Evolutionary conservation across 1,140 invertebrate species (phyloP).

Genomic region (Doryteuthis pealeii): DNA sequence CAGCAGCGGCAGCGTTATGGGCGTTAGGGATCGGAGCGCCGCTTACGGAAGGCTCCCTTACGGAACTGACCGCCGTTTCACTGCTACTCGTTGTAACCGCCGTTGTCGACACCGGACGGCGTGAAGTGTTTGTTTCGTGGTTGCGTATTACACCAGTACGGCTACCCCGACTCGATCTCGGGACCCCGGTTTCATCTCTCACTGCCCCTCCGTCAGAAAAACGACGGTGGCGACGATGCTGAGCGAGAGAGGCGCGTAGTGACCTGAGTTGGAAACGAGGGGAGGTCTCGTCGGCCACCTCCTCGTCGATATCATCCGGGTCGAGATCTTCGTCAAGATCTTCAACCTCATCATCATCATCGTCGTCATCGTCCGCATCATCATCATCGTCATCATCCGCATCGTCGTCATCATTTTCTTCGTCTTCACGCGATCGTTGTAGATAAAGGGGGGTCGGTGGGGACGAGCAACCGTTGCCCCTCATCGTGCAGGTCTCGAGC

Average conservation of each 20-base stretch:
- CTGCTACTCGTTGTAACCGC: too few relatives aligned
- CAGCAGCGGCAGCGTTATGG: constrained; percentile 16
- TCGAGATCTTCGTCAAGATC: neutral
- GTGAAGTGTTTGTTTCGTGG: too few relatives aligned
- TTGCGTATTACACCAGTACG: too few relatives aligned
- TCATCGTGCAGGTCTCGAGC: neutral
- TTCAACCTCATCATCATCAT: neutral
- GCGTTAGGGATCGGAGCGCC: neutral
- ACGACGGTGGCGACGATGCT: too few relatives aligned
- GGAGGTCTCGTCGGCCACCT: neutral
- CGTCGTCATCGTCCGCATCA: neutral
- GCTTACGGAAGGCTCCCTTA: neutral
- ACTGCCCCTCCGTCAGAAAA: too few relatives aligned
- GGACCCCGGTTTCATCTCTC: too few relatives aligned
- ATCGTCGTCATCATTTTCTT: neutral
- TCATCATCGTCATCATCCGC: neutral
- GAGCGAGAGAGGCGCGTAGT: too few relatives aligned
- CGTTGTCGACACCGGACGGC: too few relatives aligned
- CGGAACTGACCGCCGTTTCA: too few relatives aligned
- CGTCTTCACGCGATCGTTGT: neutral
- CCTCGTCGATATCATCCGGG: neutral
- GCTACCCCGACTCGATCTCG: too few relatives aligned
- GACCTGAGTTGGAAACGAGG: too few relatives aligned
- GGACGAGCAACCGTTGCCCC: neutral
- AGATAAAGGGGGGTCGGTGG: neutral